phyloP scores from a whole-genome alignment of 2,888 invertebrate genomes.

The Sphecodes monilicornis region DNA sequence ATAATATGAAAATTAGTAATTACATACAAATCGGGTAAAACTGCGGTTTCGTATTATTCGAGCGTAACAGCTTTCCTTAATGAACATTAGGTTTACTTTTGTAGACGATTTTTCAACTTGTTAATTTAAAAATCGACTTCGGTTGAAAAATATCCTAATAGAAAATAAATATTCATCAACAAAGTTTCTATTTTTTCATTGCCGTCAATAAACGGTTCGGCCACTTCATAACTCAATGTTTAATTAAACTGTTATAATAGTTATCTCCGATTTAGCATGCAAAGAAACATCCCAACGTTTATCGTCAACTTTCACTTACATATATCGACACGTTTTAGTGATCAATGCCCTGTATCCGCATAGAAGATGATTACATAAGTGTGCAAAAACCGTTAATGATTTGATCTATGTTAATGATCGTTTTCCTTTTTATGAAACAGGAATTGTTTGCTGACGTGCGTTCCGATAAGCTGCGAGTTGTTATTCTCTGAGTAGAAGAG shows the following conservation, averaged over 20 bases:
- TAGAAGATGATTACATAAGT: not conserved
- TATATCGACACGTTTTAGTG: not conserved
- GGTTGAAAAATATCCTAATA: not conserved
- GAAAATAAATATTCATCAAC: not conserved
- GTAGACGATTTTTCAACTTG: not conserved
- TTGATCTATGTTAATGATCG: not conserved
- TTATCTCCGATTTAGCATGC: not conserved
- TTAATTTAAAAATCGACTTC: not conserved
- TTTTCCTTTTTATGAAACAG: not conserved
- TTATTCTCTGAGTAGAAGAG: not conserved
- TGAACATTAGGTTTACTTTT: not conserved
- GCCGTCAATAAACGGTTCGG: not conserved
- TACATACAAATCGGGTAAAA: not conserved
- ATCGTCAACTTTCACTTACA: not conserved
- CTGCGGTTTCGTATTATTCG: not conserved
- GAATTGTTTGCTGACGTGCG: not conserved
- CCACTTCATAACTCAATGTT: not conserved
- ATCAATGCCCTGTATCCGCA: not conserved
- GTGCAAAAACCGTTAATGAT: not conserved
- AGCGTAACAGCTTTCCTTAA: not conserved
- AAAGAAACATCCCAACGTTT: not conserved
- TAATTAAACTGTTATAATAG: slow-evolving; percentile 1
- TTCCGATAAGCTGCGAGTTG: not conserved
- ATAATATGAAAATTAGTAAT: not conserved
- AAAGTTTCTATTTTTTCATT: not conserved